Conservation (phyloP, 2,888 invertebrate genomes). For the Scotopteryx bipunctaria region DNA sequence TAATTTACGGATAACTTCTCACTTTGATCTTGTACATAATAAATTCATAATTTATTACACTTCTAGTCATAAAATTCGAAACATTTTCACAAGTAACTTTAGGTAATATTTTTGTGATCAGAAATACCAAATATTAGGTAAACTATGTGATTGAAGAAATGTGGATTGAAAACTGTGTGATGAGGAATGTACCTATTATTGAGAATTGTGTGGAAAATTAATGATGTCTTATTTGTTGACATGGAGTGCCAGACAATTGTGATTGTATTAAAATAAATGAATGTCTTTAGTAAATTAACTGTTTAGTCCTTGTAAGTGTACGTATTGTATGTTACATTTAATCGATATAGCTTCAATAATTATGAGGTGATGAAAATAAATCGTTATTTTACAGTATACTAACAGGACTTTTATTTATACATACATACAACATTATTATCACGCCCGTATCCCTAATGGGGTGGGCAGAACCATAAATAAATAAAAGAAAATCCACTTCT, state of each 20-base stretch:
- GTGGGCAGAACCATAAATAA: no score
- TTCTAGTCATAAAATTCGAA: not conserved
- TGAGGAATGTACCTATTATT: slow-evolving; percentile 14
- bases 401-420: slow-evolving; percentile 41
- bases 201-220: slow-evolving; percentile 18
- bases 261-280: slow-evolving; percentile 61
- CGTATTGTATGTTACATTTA: slow-evolving; percentile 65
- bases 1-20: no score
- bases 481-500: no score
- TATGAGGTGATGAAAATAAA: slow-evolving; percentile 68
- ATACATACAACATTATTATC: not conserved
- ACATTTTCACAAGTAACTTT: slow-evolving; percentile 11
- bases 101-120: slow-evolving; percentile 14
- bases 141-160: slow-evolving; percentile 16
- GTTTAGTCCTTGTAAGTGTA: slow-evolving; percentile 63
- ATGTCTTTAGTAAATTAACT: slow-evolving; percentile 55
- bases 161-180: slow-evolving; percentile 13
- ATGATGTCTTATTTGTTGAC: slow-evolving; percentile 41
- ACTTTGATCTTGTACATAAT: slow-evolving; percentile 6
- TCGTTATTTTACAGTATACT: slow-evolving; percentile 75
- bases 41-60: slow-evolving; percentile 9
- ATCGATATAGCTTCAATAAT: slow-evolving; percentile 70
- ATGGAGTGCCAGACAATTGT: slow-evolving; percentile 78
- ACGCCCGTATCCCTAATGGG: no score
- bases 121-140: slow-evolving; percentile 13